phyloP scores from a whole-genome alignment of 2,888 invertebrate species.

The Microplitis deprimator region DNA sequence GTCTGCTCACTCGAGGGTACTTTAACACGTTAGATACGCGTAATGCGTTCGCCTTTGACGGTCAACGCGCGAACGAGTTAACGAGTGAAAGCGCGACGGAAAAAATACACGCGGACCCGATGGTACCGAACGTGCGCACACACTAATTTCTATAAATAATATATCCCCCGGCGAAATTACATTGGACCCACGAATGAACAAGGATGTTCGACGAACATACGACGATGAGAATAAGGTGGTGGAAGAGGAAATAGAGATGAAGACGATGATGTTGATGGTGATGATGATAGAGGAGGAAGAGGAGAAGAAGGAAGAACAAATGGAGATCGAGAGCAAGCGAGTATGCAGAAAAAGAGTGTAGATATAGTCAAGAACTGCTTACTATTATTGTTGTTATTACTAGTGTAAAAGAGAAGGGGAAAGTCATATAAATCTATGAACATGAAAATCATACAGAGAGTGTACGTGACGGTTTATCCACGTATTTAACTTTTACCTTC shows the following conservation, averaged over 20 bases:
- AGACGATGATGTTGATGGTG: conserved; percentile 18
- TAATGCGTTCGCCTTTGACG: conserved; percentile 27
- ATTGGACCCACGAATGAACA: conserved; percentile 36
- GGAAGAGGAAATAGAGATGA: conserved; percentile 50
- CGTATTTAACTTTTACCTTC: conserved; percentile 47
- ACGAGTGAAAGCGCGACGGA: conserved; percentile 53
- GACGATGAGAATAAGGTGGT: neutral
- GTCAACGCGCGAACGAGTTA: conserved; percentile 32
- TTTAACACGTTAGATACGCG: conserved; percentile 21
- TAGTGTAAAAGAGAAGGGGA: conserved; percentile 40
- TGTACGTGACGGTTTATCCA: conserved; percentile 32
- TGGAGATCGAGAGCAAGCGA: conserved; percentile 7
- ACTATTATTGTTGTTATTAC: neutral
- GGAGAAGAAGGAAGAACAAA: conserved; percentile 14
- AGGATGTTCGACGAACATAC: neutral
- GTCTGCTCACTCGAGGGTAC: conserved; percentile 31
- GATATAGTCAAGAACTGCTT: neutral
- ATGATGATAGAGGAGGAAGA: conserved; percentile 41
- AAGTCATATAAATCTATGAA: conserved; percentile 35
- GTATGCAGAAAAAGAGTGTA: conserved; percentile 16
- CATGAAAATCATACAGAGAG: conserved; percentile 3
- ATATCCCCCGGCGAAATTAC: conserved; percentile 59
- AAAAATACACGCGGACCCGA: conserved; percentile 30
- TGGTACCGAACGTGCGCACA: conserved; percentile 64
- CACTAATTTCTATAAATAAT: conserved; percentile 70